These are phyloP conservation scores for Drosophila pseudotakahashii DNA, from an alignment of 2,888 invertebrate genomes.

Conservation along the genomic window DNA sequence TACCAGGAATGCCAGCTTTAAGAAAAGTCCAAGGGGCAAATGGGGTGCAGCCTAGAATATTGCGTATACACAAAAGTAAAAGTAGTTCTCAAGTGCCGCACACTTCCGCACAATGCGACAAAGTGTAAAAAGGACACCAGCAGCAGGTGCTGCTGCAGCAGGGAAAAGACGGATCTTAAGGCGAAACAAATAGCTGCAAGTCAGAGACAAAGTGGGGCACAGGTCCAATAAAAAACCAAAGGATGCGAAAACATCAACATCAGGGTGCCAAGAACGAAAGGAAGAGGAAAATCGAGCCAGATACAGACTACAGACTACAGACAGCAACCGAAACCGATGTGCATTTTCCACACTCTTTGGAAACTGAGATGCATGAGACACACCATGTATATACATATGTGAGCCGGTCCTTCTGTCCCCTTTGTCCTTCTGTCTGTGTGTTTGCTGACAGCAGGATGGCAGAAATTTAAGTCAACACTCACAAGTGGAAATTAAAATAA, in stretches of 20 bases:
- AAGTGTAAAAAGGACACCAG: constrained; percentile 67
- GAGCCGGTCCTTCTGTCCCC: constrained; percentile 2
- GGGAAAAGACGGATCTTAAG: constrained; percentile 34
- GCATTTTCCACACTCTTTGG: constrained; percentile 22
- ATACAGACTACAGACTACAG: neutral
- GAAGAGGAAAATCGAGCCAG: constrained; percentile 4
- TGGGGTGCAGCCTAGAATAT: constrained; percentile 52
- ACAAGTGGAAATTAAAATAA: constrained; percentile 69
- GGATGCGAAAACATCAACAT: constrained; percentile 17
- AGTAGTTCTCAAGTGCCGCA: constrained; percentile 72
- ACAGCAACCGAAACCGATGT: constrained; percentile 34
- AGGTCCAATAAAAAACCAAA: constrained; percentile 52
- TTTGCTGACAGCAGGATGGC: constrained; percentile 32
- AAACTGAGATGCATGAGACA: constrained; percentile 36
- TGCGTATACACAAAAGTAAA: constrained; percentile 78
- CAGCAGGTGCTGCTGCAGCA: constrained; percentile 4
- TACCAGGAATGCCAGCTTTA: constrained; percentile 11
- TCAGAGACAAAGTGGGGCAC: constrained; percentile 72
- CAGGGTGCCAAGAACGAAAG: constrained; percentile 9
- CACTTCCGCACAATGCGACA: constrained; percentile 76
- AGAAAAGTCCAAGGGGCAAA: neutral
- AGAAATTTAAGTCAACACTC: constrained; percentile 60
- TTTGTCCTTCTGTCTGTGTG: constrained; percentile 7
- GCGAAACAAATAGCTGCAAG: constrained; percentile 67
- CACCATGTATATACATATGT: constrained; percentile 8